Evolutionary conservation across 2,797 vertebrate genomes (phyloP).

Genomic region (Corythornis leucogaster): DNA sequence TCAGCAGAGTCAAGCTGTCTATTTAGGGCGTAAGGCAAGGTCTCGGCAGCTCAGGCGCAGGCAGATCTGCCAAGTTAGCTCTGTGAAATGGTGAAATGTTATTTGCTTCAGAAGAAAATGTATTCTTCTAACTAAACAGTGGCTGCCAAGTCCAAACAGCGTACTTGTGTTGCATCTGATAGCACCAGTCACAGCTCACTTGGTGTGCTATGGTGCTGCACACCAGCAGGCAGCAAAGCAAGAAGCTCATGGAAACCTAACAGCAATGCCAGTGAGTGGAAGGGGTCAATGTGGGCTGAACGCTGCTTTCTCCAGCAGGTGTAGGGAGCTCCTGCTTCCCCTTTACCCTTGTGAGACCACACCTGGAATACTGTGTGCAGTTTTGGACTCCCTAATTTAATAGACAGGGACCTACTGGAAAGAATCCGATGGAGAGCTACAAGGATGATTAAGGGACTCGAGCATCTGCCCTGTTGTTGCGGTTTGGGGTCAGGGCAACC

Average conservation of each 20-base stretch:
- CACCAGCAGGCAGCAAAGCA: background rate
- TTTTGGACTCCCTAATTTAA: too few species aligned
- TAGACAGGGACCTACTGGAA: too few species aligned
- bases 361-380: too few species aligned
- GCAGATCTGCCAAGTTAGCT: conserved; percentile 11
- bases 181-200: background rate
- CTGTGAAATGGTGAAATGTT: background rate
- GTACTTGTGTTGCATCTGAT: background rate
- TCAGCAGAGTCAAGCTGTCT: background rate
- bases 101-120: conserved; percentile 15
- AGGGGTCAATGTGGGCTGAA: background rate
- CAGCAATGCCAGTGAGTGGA: background rate
- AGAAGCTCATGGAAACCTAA: background rate
- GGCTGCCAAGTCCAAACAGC: background rate
- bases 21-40: background rate
- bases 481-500: too few species aligned
- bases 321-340: too few species aligned
- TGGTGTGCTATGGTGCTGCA: background rate
- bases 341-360: too few species aligned
- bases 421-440: too few species aligned
- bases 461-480: too few species aligned
- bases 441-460: too few species aligned
- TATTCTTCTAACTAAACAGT: background rate
- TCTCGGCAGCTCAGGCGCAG: background rate
- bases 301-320: background rate